These are phyloP conservation scores for Parasteatoda lunata DNA, from an alignment of 2,888 invertebrate species.

Conservation along the genomic window DNA sequence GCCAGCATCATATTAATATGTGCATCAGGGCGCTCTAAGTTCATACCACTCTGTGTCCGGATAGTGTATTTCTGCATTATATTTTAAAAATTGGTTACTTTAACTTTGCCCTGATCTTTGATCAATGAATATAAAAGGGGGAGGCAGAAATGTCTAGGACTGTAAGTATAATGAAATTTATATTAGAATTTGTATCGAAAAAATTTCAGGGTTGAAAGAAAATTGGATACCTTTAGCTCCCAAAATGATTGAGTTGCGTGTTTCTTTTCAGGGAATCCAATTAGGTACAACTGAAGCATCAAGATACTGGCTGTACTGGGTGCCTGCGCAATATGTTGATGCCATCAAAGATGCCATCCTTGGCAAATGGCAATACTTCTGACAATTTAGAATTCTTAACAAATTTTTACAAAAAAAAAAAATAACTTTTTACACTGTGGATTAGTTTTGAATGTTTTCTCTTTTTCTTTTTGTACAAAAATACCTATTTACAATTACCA, in stretches of 20 bases:
- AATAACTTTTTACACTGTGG: conserved; percentile 61
- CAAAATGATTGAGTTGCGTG: not conserved
- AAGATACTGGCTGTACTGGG: conserved; percentile 95
- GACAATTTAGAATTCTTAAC: conserved; percentile 46
- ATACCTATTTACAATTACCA: conserved; percentile 57
- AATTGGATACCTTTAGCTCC: no score
- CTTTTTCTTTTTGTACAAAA: conserved; percentile 37
- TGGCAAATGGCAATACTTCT: conserved; percentile 71
- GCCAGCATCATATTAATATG: no score
- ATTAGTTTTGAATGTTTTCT: conserved; percentile 63
- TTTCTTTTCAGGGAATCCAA: conserved; percentile 83
- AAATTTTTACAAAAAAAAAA: conserved; percentile 43
- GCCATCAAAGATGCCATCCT: conserved; percentile 90
- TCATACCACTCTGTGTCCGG: no score
- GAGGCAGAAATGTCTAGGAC: no score
- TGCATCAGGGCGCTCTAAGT: no score
- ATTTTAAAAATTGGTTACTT: no score
- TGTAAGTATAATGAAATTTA: no score
- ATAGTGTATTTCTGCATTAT: no score
- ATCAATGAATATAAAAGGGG: no score
- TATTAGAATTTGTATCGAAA: no score
- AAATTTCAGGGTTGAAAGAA: no score
- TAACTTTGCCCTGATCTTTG: no score
- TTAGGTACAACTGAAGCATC: conserved; percentile 93
- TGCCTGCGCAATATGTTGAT: conserved; percentile 91